A percentile compares a stretch with the other conserved stretches of the same genome.
Evolutionary conservation across 2,888 invertebrate genomes (phyloP).

Genomic region (Tipula unca): DNA sequence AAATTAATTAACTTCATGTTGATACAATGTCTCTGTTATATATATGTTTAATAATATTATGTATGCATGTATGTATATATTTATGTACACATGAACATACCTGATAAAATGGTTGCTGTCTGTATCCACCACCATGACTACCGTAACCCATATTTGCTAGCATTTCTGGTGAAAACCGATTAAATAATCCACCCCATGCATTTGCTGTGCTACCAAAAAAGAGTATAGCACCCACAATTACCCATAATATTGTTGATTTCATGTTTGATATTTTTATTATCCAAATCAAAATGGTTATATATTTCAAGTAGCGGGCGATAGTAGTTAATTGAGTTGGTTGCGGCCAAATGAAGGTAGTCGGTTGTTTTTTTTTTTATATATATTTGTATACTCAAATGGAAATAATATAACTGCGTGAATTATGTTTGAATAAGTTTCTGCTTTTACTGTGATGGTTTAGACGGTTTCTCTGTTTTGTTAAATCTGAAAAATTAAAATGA

Average conservation of each 20-base stretch:
- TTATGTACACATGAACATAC: conserved; percentile 35
- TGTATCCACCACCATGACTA: conserved; percentile 48
- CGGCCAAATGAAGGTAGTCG: not conserved
- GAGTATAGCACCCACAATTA: conserved; percentile 30
- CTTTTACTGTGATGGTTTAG: not conserved
- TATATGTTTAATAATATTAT: not conserved
- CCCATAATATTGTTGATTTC: conserved; percentile 33
- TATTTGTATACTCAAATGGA: not conserved
- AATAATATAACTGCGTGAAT: not conserved
- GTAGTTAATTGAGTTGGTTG: not conserved
- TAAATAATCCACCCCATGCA: conserved; percentile 77
- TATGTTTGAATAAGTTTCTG: not conserved
- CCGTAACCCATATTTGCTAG: conserved; percentile 71
- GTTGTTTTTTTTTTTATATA: not conserved
- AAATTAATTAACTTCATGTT: not conserved
- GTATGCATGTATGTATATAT: not conserved
- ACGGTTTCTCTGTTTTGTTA: not conserved
- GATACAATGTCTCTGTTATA: not conserved
- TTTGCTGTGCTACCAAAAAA: conserved; percentile 39
- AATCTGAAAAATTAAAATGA: not conserved
- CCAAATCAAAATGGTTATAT: conserved; percentile 14
- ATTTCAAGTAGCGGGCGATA: not conserved
- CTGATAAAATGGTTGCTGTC: conserved; percentile 43
- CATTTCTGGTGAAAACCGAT: conserved; percentile 81
- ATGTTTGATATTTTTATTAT: conserved; percentile 27